These are phyloP conservation scores for Orgyia antiqua DNA, from an alignment of 2,888 invertebrate species.

Conservation along the genomic window DNA sequence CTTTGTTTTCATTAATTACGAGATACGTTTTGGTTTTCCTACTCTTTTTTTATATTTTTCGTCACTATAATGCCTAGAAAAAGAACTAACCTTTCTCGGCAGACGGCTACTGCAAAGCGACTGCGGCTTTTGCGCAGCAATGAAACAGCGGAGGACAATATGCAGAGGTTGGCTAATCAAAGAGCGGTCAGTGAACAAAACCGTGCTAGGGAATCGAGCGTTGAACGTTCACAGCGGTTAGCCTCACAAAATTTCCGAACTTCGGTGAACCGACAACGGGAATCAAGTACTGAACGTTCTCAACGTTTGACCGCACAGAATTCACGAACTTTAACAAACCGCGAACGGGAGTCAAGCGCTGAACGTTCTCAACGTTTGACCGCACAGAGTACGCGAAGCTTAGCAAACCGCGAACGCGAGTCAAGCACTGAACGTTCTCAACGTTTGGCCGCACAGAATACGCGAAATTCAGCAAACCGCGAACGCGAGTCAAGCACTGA, in stretches of 20 bases:
- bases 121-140: constrained; percentile 15
- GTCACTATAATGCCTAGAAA: constrained; percentile 12
- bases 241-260: background rate
- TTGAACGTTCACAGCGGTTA: too few relatives aligned
- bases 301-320: too few relatives aligned
- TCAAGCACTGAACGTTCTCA: too few relatives aligned
- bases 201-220: constrained; percentile 9
- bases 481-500: constrained; percentile 1
- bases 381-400: too few relatives aligned
- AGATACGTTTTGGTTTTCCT: constrained; percentile 1
- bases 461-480: too few relatives aligned
- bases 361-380: too few relatives aligned
- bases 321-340: too few relatives aligned
- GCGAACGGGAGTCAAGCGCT: too few relatives aligned
- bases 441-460: too few relatives aligned
- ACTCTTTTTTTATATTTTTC: constrained; percentile 1
- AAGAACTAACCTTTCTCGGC: constrained; percentile 17
- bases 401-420: too few relatives aligned
- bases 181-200: constrained; percentile 13
- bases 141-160: constrained; percentile 12
- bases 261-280: too few relatives aligned
- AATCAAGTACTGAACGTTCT: too few relatives aligned
- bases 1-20: constrained; percentile 3
- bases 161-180: constrained; percentile 15
- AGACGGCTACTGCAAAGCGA: constrained; percentile 14